Evolutionary conservation across 2,113 vertebrate species (phyloP), one percentile per base, ranked within the genome.

Genomic region (Tragelaphus buxtoni): DNA sequence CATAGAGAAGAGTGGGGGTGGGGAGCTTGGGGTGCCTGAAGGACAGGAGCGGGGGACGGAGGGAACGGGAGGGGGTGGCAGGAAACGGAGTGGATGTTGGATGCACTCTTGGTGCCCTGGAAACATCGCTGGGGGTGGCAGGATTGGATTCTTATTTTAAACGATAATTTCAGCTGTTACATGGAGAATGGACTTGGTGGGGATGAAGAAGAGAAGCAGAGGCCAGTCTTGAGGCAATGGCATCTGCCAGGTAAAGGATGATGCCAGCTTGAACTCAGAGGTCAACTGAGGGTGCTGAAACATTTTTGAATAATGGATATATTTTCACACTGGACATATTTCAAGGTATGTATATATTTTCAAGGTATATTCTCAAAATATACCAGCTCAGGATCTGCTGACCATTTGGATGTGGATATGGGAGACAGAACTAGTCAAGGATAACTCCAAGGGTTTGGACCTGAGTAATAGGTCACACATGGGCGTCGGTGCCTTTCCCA

Each of bases 61-160:
- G 49, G 9, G 18, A 49, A 22, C 0, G 42, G 30, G 9, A 9
- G 20, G 4, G 1, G 9, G 17, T 9, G 11, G 7, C 1, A 69
- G 87, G 32, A 83, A 60, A 49, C 20, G 8, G 24, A 1, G 11
- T 53, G 17, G 51, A 53, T 84, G 35, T 0, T 13, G 24, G 55
- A 63, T 53, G 94, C 85, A n/a, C 77, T 77, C 10, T 32, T 39
- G 42, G 2, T 17, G 11, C 32, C 49, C 5, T 90, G 39, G 42
- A 45, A 63, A 35, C 5, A 6, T 18, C 35, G 32, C 2, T 35
- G 17, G 16, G 7, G 45, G 58, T n/a, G 28, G 77, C 9, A n/a
- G 12, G 22, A 94, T 58, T 35, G 88, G 53, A 24, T n/a, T 63
- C 60, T 51, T 83, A 28, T 49, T 90, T 47, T 47, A 80, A 47